Evolutionary conservation across 2,888 invertebrate genomes (phyloP), one percentile per base, ranked within the genome.

Genomic region (Drosophila neotestacea): DNA sequence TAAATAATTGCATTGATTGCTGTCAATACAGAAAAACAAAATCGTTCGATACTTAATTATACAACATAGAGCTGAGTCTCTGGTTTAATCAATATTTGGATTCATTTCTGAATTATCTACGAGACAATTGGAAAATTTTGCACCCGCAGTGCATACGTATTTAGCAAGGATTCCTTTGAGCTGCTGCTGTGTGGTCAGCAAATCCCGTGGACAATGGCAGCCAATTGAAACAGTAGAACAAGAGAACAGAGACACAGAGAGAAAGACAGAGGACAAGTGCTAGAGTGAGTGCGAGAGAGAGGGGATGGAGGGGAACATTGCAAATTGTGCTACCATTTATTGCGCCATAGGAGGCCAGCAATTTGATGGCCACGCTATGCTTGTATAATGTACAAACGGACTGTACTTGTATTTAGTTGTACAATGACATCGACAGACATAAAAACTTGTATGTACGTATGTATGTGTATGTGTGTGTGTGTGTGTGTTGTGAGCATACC

Each of bases 161-260:
- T 55, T 55, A 36, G 16, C 44, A 59, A 66, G 44, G 47, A 47
- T 52, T 60, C 52, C 36, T 63, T 38, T 28, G 13, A 36, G 51
- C 54, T 50, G 52, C 42, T 36, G 46, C 55, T 76, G 62, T 69
- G 73, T 61, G 86, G 86, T 80, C 56, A 64, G 60, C 54, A 63
- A 69, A 63, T 63, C 46, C 62, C 51, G 36, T 70, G 80, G 72
- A 88, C 83, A 88, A 88, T 81, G 72, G 38, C 67, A 55, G 70
- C 69, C 81, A 77, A 70, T 82, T 84, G 87, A 36, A 58, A 58
- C 46, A 44, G 27, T n/a, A 46, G 22, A 75, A 44, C 16, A n/a
- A 11, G 22, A 28, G 7, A 13, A 11, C 11, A 32, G 39, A 7
- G 32, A 27, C n/a, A 30, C 30, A 52, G 46, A 32, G 13, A 13